These are phyloP conservation scores for Chironomus tepperi DNA, from an alignment of 1,140 invertebrate species.

Conservation along the genomic window DNA sequence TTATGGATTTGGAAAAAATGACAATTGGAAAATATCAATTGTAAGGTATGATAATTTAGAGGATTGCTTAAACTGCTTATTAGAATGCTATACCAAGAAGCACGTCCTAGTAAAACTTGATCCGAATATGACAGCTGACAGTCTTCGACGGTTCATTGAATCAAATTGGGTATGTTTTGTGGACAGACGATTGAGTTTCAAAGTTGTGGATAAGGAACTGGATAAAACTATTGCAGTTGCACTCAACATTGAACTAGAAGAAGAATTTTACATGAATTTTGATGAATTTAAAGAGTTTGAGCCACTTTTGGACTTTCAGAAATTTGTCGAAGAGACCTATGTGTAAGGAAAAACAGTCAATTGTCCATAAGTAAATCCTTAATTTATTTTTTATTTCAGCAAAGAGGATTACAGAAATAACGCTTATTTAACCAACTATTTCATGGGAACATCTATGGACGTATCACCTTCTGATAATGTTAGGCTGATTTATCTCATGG, in stretches of 20 bases:
- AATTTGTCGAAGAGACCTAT: neutral
- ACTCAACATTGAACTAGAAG: neutral
- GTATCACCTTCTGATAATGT: neutral
- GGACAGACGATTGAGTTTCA: neutral
- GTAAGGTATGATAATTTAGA: too few relatives aligned
- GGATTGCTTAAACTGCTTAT: too few relatives aligned
- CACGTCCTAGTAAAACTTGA: neutral
- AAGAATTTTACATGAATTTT: neutral
- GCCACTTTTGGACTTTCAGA: neutral
- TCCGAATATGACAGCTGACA: neutral
- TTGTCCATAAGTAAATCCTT: too few relatives aligned
- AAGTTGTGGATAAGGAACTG: neutral
- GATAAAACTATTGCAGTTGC: neutral
- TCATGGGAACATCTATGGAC: neutral
- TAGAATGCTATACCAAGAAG: neutral
- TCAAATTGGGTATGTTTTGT: neutral
- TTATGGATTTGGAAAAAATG: neutral
- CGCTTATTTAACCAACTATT: neutral
- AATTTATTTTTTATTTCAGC: neutral
- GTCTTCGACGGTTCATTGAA: neutral
- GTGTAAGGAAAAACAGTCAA: neutral
- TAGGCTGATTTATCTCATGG: neutral
- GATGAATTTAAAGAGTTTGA: neutral
- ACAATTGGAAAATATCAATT: too few relatives aligned
- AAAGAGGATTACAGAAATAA: neutral